Base-by-base conservation (phyloP, 1,140 invertebrate genomes). In the Zaprionus davidi region DNA sequence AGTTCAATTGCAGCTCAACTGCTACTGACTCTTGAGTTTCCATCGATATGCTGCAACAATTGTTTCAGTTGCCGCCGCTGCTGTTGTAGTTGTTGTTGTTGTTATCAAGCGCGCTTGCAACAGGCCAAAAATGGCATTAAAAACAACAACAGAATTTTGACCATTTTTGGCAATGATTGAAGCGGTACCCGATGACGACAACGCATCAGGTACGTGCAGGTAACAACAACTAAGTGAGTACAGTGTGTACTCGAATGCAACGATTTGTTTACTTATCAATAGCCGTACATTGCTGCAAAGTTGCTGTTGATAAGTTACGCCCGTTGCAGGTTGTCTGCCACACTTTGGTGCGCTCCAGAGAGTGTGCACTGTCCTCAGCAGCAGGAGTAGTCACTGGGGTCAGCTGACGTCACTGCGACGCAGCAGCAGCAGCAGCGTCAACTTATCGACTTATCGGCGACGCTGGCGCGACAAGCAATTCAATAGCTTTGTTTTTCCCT, bases 151-250 rank as follows among this genome's bases (percentile, higher is more conserved):
- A 73, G 65, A 78, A 85, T 85, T 87, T 80, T 88, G 63, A 20
- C 85, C 85, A 90, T 88, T 88, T 88, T 70, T 67, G 85, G 85
- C 79, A 81, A 84, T 84, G 68, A 68, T 58, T 60, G 69, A 81
- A 72, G 6, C 41, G 41, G 15, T 41, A 6, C 38, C 5, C 41
- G 41, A 66, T 12, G 56, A 58, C 64, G 31, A 34, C 31, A 34
- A 26, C 41, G 71, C 67, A 64, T 65, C 76, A 70, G 20, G 31
- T 56, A 41, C 49, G 67, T 36, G 59, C 65, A 66, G 65, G 56
- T 44, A 46, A 46, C 17, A 46, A 41, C 15, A 41, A n/a, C n/a
- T 46, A 7, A 44, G 13, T n/a, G n/a, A 46, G 2, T 6, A 17
- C n/a, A 46, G 41, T 17, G n/a, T 9, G n/a, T n/a, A 17, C 41